Conservation (phyloP, 2,797 vertebrate genomes). For the Tokudaia tokunoshimensis region DNA sequence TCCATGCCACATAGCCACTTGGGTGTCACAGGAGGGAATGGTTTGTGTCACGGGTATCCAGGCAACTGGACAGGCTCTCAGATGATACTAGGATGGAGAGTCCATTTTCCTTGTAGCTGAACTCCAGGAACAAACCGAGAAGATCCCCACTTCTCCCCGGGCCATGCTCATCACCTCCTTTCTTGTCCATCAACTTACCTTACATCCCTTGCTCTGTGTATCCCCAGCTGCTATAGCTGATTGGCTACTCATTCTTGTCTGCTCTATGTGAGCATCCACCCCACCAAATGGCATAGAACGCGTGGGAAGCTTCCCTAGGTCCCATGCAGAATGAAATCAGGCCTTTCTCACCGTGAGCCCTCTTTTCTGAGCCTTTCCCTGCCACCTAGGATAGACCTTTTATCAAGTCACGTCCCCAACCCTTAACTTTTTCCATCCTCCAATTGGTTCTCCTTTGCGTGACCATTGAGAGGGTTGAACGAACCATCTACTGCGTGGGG, state of each 20-base stretch:
- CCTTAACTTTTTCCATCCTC: neutral
- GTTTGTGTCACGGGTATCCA: neutral
- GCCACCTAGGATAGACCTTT: neutral
- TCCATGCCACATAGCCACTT: rapidly evolving
- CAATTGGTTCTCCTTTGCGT: neutral
- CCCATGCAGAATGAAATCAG: neutral
- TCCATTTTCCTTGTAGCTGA: neutral
- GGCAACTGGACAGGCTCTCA: neutral
- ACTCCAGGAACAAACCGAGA: neutral
- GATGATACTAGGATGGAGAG: neutral
- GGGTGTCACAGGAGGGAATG: neutral
- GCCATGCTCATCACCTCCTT: neutral
- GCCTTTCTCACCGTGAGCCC: neutral
- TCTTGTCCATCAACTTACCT: neutral
- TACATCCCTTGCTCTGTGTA: neutral
- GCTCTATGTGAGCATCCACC: neutral
- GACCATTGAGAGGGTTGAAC: neutral
- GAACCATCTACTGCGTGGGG: neutral
- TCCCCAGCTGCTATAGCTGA: neutral
- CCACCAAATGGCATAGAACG: neutral
- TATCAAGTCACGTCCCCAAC: neutral
- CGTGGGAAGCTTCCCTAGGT: neutral
- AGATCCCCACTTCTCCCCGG: neutral
- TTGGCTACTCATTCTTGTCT: neutral
- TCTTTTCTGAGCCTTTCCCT: neutral